Conservation (phyloP, 2,888 invertebrate genomes). For the Brachylomia viminalis region DNA sequence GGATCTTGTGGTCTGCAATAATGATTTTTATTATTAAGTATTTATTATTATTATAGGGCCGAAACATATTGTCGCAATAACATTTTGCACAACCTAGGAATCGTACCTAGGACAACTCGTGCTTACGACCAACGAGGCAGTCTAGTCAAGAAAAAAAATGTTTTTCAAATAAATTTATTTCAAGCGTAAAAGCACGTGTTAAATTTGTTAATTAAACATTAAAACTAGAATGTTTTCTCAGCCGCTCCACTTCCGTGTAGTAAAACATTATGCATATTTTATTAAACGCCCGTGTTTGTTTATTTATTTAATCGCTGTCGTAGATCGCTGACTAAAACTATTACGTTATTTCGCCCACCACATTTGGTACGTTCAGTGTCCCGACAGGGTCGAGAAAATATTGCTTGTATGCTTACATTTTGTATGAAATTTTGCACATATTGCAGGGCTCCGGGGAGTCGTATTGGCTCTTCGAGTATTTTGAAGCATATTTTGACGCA, state of each 20-base stretch:
- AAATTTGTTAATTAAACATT: constrained; percentile 9
- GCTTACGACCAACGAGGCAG: no score
- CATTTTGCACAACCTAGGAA: neutral
- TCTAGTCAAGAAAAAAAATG: neutral
- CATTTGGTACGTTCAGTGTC: constrained; percentile 19
- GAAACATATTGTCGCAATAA: neutral
- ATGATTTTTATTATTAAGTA: no score
- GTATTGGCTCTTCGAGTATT: no score
- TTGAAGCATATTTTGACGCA: neutral
- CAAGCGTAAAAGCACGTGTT: neutral
- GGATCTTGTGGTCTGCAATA: no score
- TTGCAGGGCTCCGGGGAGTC: neutral
- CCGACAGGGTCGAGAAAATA: neutral
- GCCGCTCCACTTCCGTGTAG: constrained; percentile 31
- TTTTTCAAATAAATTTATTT: neutral
- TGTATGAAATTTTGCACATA: neutral
- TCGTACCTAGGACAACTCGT: neutral
- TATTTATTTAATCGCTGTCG: constrained; percentile 50
- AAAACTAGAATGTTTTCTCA: constrained; percentile 44
- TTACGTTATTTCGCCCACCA: constrained; percentile 19
- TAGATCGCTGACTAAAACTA: constrained; percentile 31
- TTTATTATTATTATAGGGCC: no score
- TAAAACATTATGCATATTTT: constrained; percentile 36
- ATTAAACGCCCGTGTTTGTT: constrained; percentile 43
- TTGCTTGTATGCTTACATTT: neutral